Conservation (phyloP, 2,888 invertebrate genomes). For the Calameuta idolon region DNA sequence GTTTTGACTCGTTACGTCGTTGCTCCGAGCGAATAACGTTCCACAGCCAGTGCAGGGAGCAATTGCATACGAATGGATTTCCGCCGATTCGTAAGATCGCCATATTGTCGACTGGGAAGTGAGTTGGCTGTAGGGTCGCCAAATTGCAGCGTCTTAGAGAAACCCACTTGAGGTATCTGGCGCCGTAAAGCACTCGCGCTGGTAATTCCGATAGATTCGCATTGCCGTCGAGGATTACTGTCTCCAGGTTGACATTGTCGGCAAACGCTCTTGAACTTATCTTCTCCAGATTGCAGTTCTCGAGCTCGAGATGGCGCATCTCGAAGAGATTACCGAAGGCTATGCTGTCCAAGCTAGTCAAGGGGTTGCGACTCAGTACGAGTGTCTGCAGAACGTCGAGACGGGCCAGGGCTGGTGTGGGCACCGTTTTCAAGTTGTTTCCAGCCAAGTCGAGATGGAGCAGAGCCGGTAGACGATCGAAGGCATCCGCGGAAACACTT, state of each 20-base stretch:
- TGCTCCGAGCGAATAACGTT: slow-evolving; percentile 72
- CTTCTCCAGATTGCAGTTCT: slow-evolving; percentile 69
- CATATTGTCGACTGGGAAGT: slow-evolving; percentile 85
- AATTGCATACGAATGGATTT: slow-evolving; percentile 88
- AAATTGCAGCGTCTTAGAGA: slow-evolving; percentile 83
- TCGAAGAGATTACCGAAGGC: slow-evolving; percentile 88
- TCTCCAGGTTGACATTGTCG: slow-evolving; percentile 86
- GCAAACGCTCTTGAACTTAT: slow-evolving; percentile 85
- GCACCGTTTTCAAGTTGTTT: slow-evolving; percentile 84
- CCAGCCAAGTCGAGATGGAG: slow-evolving; percentile 82
- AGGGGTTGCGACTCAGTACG: slow-evolving; percentile 83
- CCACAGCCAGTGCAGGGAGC: slow-evolving; percentile 89
- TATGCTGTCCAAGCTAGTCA: slow-evolving; percentile 78
- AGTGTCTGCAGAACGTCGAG: slow-evolving; percentile 81
- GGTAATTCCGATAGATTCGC: slow-evolving; percentile 80
- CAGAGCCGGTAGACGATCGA: slow-evolving; percentile 80
- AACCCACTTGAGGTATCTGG: slow-evolving; percentile 81
- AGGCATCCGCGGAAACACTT: slow-evolving; percentile 77
- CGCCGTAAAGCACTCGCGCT: slow-evolving; percentile 85
- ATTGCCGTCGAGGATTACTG: slow-evolving; percentile 83
- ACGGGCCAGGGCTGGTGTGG: slow-evolving; percentile 81
- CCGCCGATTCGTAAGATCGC: slow-evolving; percentile 81
- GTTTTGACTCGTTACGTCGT: slow-evolving; percentile 48
- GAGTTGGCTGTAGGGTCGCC: slow-evolving; percentile 81
- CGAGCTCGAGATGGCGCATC: slow-evolving; percentile 79